A percentile compares a stretch with the other conserved stretches of the same genome.
Evolutionary conservation across 2,888 invertebrate genomes (phyloP).

Genomic region (Microplitis manilae): DNA sequence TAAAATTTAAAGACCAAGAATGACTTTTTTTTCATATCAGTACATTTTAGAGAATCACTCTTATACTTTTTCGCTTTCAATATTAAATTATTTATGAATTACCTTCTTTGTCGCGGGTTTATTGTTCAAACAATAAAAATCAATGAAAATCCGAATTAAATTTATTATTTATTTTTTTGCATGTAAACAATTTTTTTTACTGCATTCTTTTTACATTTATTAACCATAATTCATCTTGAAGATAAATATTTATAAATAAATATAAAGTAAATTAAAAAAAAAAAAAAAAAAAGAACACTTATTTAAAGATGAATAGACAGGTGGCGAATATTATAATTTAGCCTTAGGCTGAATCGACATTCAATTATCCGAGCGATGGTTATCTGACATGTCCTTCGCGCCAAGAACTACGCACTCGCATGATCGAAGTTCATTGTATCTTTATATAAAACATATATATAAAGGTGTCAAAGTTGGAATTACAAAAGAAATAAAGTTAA

Average conservation of each 20-base stretch:
- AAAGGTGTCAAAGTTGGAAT: not conserved
- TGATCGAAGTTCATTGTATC: conserved; percentile 29
- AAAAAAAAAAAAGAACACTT: not conserved
- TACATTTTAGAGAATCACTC: no score
- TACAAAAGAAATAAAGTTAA: not conserved
- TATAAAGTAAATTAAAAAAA: not conserved
- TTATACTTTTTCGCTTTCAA: no score
- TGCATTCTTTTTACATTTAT: no score
- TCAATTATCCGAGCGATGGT: conserved; percentile 67
- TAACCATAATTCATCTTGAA: no score
- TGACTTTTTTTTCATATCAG: no score
- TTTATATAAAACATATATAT: conserved; percentile 32
- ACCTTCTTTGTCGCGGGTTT: no score
- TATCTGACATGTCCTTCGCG: conserved; percentile 60
- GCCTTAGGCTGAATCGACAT: conserved; percentile 59
- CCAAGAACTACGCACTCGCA: conserved; percentile 25
- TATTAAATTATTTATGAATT: no score
- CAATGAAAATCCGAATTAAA: no score
- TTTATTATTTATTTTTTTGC: no score
- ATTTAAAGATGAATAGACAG: not conserved
- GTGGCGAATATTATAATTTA: not conserved
- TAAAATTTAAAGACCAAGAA: no score
- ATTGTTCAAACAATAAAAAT: no score
- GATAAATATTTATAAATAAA: not conserved
- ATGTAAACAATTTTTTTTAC: no score